These are phyloP conservation scores for Murina feae DNA, from an alignment of 2,113 vertebrate species.

Conservation along the genomic window DNA sequence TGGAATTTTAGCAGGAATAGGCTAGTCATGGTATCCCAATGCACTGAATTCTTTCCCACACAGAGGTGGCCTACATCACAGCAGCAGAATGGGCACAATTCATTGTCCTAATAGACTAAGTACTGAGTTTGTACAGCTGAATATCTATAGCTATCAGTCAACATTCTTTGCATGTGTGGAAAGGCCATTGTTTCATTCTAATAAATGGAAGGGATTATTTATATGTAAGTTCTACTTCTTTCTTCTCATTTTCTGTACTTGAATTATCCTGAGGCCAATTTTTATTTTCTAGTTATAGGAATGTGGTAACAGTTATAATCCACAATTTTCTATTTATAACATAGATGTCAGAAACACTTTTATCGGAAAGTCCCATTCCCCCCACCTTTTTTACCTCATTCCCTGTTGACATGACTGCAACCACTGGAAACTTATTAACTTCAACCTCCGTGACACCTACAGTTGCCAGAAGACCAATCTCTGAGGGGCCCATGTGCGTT, in stretches of 20 bases:
- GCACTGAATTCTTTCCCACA: not conserved
- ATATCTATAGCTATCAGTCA: not conserved
- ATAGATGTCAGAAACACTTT: conserved; percentile 30
- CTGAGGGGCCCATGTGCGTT: conserved; percentile 98
- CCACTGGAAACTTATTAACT: conserved; percentile 98
- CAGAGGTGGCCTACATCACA: not conserved
- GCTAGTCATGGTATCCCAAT: not conserved
- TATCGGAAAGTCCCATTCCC: not conserved
- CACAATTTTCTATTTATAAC: conserved; percentile 7
- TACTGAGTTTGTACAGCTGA: not conserved
- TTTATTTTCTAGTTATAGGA: conserved; percentile 7
- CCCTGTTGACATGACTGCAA: conserved; percentile 99
- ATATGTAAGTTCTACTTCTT: conserved; percentile 13
- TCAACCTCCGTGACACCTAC: conserved; percentile 99
- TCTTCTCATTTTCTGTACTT: conserved; percentile 15
- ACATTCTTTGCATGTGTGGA: not conserved
- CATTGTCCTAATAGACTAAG: not conserved
- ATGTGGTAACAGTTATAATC: conserved; percentile 33
- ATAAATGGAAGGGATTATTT: conserved; percentile 39
- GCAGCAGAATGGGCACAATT: not conserved
- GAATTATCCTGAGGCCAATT: not conserved
- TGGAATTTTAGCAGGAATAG: not conserved
- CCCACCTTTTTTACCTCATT: conserved; percentile 89
- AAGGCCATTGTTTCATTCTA: conserved; percentile 37
- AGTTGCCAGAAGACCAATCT: conserved; percentile 97